phyloP scores from a whole-genome alignment of 1,140 invertebrate species.

The Drosophila lacteicornis region DNA sequence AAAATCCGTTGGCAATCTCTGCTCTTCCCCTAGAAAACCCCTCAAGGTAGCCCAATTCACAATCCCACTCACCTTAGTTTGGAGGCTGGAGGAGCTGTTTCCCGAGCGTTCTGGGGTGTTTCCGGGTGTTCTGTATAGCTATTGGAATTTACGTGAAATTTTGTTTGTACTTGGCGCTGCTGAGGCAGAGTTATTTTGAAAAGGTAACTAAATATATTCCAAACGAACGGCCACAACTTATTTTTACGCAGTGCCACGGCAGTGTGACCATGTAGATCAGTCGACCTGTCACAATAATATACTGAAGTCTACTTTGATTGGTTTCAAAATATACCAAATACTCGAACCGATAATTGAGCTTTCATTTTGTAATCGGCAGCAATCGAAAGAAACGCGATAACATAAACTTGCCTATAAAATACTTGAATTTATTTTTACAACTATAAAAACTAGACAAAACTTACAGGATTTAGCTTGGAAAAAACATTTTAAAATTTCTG shows the following conservation, averaged over 20 bases:
- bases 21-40: background rate
- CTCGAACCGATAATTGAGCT: background rate
- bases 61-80: constrained; percentile 12
- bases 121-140: background rate
- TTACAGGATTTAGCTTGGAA: too few relatives aligned
- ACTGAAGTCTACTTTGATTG: background rate
- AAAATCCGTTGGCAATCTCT: constrained; percentile 43
- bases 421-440: background rate
- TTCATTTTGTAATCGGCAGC: background rate
- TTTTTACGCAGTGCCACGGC: constrained; percentile 1
- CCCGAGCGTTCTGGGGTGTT: background rate
- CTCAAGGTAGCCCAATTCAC: background rate
- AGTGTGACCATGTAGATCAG: constrained; percentile 2
- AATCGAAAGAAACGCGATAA: background rate
- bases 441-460: too few relatives aligned
- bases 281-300: too few relatives aligned
- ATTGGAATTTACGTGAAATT: constrained; percentile 19
- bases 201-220: background rate
- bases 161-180: constrained; percentile 7
- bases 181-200: background rate
- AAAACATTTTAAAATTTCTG: too few relatives aligned
- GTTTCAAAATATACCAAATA: background rate
- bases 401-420: background rate
- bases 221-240: constrained; percentile 4
- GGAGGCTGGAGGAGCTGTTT: constrained; percentile 2